Conservation (phyloP, 2,888 invertebrate species). For the Seira ritae region DNA sequence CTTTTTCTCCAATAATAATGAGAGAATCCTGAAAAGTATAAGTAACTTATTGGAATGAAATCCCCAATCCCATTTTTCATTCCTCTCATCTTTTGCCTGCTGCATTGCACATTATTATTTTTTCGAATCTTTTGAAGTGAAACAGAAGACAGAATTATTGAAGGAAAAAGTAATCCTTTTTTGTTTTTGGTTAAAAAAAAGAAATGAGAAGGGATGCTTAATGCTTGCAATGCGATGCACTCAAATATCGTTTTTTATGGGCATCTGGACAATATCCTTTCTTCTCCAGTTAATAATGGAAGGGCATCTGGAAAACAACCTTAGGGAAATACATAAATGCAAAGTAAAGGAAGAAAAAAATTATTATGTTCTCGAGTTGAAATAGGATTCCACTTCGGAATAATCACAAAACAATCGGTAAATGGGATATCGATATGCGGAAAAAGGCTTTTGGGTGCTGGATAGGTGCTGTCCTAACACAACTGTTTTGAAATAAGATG, state of each 20-base stretch:
- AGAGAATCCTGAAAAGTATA: neutral
- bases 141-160: slow-evolving; percentile 30
- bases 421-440: neutral
- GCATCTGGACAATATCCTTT: neutral
- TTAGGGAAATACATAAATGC: neutral
- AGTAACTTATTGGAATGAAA: slow-evolving; percentile 49
- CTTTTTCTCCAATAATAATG: slow-evolving; percentile 77
- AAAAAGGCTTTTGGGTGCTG: neutral
- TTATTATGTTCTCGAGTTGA: neutral
- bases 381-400: neutral
- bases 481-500: neutral
- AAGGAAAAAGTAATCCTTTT: slow-evolving; percentile 17
- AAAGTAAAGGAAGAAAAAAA: neutral
- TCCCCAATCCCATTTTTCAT: slow-evolving; percentile 54
- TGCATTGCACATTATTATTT: neutral
- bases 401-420: neutral
- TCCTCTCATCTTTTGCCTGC: slow-evolving; percentile 3
- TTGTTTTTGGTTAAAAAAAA: slow-evolving; percentile 16
- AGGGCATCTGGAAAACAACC: neutral
- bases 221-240: neutral
- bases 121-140: neutral
- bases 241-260: neutral
- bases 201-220: neutral
- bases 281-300: neutral
- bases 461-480: neutral